Percentiles rank a stretch among this genome's conserved stretches.
Conservation (phyloP, 2,113 vertebrate genomes). For the Micronycteris hirsuta region DNA sequence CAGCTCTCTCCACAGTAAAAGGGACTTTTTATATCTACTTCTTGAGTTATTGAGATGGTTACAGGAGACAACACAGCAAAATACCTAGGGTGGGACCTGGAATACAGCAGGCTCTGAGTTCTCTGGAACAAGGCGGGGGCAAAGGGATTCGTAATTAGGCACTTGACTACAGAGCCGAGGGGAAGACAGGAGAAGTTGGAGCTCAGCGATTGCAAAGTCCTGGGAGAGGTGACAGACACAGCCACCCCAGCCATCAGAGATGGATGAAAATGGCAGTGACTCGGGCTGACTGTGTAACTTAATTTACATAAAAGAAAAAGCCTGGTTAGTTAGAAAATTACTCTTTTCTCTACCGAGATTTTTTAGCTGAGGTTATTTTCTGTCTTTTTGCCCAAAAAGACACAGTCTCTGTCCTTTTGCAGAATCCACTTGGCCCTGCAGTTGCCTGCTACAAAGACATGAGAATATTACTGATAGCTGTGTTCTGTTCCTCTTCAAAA, state of each 20-base stretch:
- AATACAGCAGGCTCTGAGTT: neutral
- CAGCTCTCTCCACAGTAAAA: neutral
- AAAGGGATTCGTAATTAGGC: neutral
- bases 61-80: neutral
- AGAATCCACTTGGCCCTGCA: neutral
- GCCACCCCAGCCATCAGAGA: too few species aligned
- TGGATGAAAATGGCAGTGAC: too few species aligned
- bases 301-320: neutral
- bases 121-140: neutral
- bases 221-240: neutral
- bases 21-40: neutral
- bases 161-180: neutral
- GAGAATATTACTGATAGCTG: too few species aligned
- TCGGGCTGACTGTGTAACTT: neutral
- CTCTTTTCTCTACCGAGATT: neutral
- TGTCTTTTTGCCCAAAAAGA: neutral
- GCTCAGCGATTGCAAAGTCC: too few species aligned
- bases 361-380: neutral
- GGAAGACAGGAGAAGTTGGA: neutral
- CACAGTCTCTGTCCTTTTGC: neutral
- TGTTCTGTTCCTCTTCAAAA: neutral
- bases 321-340: neutral
- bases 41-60: neutral
- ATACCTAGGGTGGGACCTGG: too few species aligned
- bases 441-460: too few species aligned